A percentile compares a stretch with the other conserved stretches of the same genome.
Conservation (phyloP, 2,888 invertebrate species). For the Xylocampa areola region DNA sequence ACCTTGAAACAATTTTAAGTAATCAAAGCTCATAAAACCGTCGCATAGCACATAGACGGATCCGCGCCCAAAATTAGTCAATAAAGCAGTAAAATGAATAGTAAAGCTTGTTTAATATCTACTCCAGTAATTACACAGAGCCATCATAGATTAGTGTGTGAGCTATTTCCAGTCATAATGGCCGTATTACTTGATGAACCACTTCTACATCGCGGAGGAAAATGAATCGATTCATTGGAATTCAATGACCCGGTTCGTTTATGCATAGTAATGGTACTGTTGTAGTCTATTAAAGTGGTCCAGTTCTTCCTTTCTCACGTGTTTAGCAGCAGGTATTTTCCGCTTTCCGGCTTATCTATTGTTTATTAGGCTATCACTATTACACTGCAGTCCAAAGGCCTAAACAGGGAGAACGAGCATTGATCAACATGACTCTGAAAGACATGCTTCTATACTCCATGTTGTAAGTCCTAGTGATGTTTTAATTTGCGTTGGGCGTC, state of each 20-base stretch:
- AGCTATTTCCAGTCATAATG: conserved; percentile 23
- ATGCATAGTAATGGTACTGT: conserved; percentile 20
- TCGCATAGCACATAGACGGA: not conserved
- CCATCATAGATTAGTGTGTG: conserved; percentile 18
- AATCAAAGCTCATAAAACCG: conserved; percentile 17
- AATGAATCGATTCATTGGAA: conserved; percentile 30
- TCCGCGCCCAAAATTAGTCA: conserved; percentile 8
- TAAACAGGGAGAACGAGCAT: no score
- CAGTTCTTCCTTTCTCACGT: conserved; percentile 23
- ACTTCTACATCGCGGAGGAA: conserved; percentile 5
- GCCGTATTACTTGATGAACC: conserved; percentile 20
- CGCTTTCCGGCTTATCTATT: conserved; percentile 33
- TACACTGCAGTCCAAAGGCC: no score
- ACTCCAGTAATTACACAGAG: conserved; percentile 35
- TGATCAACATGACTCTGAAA: no score
- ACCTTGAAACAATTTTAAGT: conserved; percentile 27
- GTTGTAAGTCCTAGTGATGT: no score
- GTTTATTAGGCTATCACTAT: conserved; percentile 40
- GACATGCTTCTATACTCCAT: no score
- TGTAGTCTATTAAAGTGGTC: conserved; percentile 2
- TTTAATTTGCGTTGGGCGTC: no score
- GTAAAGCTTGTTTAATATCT: conserved; percentile 32
- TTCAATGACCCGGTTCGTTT: conserved; percentile 12
- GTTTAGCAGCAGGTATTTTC: conserved; percentile 19
- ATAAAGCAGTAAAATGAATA: conserved; percentile 21